Evolutionary conservation across 2,888 invertebrate genomes (phyloP).

Genomic region (Eilema sororculum): DNA sequence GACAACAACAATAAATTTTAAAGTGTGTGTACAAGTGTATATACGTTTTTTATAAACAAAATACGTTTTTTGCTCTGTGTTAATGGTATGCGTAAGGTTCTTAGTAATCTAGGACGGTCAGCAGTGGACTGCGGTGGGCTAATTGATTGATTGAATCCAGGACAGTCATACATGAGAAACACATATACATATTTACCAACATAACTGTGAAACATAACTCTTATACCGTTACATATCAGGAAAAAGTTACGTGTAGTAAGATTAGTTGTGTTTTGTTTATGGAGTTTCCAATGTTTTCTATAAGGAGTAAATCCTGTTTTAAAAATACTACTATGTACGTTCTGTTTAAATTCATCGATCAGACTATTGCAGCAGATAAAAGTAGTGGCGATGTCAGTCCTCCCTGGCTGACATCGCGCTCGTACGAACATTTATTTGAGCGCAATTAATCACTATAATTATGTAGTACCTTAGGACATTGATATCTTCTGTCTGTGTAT

Average conservation of each 20-base stretch:
- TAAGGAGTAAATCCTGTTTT: not conserved
- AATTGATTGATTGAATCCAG: no score
- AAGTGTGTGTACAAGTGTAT: not conserved
- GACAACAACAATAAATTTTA: not conserved
- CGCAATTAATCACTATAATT: not conserved
- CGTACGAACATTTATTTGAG: not conserved
- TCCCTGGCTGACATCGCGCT: not conserved
- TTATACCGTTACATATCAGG: no score
- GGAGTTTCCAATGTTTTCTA: not conserved
- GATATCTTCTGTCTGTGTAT: not conserved
- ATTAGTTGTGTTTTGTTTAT: no score
- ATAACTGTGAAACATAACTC: not conserved
- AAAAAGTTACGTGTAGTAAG: no score
- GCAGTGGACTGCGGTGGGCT: no score
- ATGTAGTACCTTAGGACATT: not conserved
- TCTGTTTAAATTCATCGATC: conserved; percentile 16
- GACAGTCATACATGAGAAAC: not conserved
- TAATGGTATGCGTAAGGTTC: not conserved
- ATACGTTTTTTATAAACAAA: not conserved
- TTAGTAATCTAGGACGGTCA: not conserved
- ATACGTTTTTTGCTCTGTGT: not conserved
- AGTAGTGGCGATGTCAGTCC: conserved; percentile 1
- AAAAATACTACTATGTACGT: not conserved
- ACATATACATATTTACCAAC: not conserved
- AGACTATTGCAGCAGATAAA: conserved; percentile 11